Evolutionary conservation across 2,888 invertebrate genomes (phyloP).

Genomic region (Calliopum simillimum): DNA sequence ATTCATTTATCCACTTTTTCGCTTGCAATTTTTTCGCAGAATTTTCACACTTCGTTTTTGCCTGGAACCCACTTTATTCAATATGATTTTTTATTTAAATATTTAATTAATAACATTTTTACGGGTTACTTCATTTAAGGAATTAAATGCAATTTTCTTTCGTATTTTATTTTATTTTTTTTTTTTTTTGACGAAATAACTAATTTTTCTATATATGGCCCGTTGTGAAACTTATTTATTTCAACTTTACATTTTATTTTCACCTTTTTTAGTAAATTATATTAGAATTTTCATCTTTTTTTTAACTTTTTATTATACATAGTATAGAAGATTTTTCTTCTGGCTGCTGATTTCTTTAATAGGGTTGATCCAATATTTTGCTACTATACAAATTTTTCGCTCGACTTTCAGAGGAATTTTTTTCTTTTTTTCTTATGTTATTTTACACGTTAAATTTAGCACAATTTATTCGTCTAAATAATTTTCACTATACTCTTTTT

Average conservation of each 20-base stretch:
- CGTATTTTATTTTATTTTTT: no score
- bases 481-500: conserved; percentile 53
- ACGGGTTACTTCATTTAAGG: no score
- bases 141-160: no score
- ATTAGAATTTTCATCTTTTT: conserved; percentile 18
- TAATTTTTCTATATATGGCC: no score
- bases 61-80: conserved; percentile 4
- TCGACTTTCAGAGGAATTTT: conserved; percentile 2
- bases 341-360: conserved; percentile 4
- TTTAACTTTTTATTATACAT: conserved; percentile 15
- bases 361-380: conserved; percentile 25
- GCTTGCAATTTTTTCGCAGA: conserved; percentile 18
- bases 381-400: conserved; percentile 23
- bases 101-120: neutral
- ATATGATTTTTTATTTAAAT: conserved; percentile 10
- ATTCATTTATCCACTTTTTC: conserved; percentile 28
- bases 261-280: conserved; percentile 21
- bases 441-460: conserved; percentile 19
- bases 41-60: conserved; percentile 7
- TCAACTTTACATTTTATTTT: conserved; percentile 10
- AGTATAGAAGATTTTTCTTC: conserved; percentile 26
- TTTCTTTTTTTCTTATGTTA: neutral
- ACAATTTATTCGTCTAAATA: conserved; percentile 42
- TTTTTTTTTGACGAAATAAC: no score
- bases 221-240: no score